These are phyloP conservation scores for Endomychus coccineus DNA, from an alignment of 2,888 invertebrate genomes.

Conservation along the genomic window DNA sequence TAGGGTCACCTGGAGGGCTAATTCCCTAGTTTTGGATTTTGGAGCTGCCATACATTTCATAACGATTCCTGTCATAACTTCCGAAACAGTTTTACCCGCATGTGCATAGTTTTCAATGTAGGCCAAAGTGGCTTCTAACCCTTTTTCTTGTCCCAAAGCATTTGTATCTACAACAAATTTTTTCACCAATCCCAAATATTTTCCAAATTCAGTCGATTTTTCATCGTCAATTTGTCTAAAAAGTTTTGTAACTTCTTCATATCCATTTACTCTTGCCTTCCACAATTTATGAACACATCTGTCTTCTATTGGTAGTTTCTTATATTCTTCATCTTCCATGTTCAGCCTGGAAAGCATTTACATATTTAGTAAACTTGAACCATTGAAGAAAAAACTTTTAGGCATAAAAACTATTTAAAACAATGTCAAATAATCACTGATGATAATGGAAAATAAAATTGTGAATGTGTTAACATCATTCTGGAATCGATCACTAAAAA, in stretches of 20 bases:
- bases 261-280: slow-evolving; percentile 92
- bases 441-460: too few species aligned
- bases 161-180: slow-evolving; percentile 93
- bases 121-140: slow-evolving; percentile 81
- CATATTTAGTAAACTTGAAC: too few species aligned
- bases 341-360: too few species aligned
- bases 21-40: slow-evolving; percentile 84
- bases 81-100: slow-evolving; percentile 82
- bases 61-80: slow-evolving; percentile 71
- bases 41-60: slow-evolving; percentile 89
- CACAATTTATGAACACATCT: slow-evolving; percentile 89
- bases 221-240: slow-evolving; percentile 86
- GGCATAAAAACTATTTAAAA: too few species aligned
- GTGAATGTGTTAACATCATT: too few species aligned
- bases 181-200: slow-evolving; percentile 83
- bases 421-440: too few species aligned
- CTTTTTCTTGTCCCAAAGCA: slow-evolving; percentile 93
- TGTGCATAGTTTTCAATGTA: slow-evolving; percentile 86
- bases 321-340: slow-evolving; percentile 83
- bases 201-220: slow-evolving; percentile 89
- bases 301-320: slow-evolving; percentile 82
- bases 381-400: slow-evolving; percentile 1
- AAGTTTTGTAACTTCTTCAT: slow-evolving; percentile 85
- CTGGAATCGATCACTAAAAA: too few species aligned
- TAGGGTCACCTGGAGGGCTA: slow-evolving; percentile 79